Evolutionary conservation across 2,113 vertebrate species (phyloP).

Genomic region (Centrocercus urophasianus): DNA sequence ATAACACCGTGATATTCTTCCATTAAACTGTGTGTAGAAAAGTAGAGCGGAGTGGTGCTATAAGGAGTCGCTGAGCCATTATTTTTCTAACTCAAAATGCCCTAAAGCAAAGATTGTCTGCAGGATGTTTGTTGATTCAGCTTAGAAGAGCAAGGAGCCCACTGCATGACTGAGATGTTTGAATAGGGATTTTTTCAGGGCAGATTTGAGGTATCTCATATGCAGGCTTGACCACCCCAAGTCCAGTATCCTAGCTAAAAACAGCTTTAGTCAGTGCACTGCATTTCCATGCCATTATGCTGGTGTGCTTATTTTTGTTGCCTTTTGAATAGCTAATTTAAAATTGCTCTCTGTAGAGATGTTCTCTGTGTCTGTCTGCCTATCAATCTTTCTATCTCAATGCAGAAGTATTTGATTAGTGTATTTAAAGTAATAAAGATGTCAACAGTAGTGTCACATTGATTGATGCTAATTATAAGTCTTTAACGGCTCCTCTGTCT

Average conservation of each 20-base stretch:
- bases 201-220: not conserved
- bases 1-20: not conserved
- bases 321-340: slow-evolving; percentile 70
- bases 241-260: not conserved
- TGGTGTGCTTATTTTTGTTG: slow-evolving; percentile 54
- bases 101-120: not conserved
- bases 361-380: slow-evolving; percentile 64
- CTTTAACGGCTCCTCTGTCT: slow-evolving; percentile 77
- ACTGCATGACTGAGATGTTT: not conserved
- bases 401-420: slow-evolving; percentile 81
- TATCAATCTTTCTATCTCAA: slow-evolving; percentile 74
- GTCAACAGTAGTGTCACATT: slow-evolving; percentile 78
- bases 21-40: not conserved
- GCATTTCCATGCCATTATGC: slow-evolving; percentile 27
- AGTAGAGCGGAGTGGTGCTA: not conserved
- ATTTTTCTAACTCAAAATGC: not conserved
- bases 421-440: slow-evolving; percentile 84
- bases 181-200: not conserved
- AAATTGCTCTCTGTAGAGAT: slow-evolving; percentile 65
- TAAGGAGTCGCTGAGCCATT: not conserved
- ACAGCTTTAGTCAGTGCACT: not conserved
- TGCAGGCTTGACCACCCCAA: not conserved
- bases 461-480: slow-evolving; percentile 84
- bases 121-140: not conserved
- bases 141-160: not conserved